Percentiles rank a stretch among this genome's conserved stretches.
phyloP scores from a whole-genome alignment of 2,888 invertebrate genomes.

The Cephus spinipes region DNA sequence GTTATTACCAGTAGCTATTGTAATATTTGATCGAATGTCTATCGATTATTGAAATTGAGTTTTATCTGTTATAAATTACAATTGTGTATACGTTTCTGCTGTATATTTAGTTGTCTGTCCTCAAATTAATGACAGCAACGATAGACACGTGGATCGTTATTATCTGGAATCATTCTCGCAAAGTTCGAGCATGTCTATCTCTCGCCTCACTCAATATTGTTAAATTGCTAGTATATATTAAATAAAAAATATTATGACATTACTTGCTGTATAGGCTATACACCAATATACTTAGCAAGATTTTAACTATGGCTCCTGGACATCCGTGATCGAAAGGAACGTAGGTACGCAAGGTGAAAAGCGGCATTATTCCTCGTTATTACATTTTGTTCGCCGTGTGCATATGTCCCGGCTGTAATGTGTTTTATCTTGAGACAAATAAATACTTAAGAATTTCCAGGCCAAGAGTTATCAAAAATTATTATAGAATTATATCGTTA shows the following conservation, averaged over 20 bases:
- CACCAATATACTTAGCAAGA: not conserved
- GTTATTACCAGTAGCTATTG: constrained; percentile 19
- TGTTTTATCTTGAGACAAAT: not conserved
- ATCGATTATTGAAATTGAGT: not conserved
- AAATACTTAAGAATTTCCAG: not conserved
- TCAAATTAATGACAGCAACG: not conserved
- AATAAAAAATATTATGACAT: not conserved
- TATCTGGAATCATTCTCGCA: not conserved
- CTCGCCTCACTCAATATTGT: not conserved
- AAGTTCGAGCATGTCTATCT: not conserved
- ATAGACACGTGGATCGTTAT: not conserved
- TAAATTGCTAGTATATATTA: not conserved
- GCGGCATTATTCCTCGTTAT: not conserved
- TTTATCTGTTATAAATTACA: not conserved
- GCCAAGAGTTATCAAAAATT: not conserved
- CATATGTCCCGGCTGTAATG: not conserved
- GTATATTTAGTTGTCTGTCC: not conserved
- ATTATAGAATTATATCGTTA: not conserved
- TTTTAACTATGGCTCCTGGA: not conserved
- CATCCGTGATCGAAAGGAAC: not conserved
- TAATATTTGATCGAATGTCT: not conserved
- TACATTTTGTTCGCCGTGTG: not conserved
- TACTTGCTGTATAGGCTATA: not conserved
- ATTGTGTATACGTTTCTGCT: not conserved
- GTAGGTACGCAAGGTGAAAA: not conserved